Conservation (phyloP, 2,888 invertebrate genomes). For the Autographa gamma region DNA sequence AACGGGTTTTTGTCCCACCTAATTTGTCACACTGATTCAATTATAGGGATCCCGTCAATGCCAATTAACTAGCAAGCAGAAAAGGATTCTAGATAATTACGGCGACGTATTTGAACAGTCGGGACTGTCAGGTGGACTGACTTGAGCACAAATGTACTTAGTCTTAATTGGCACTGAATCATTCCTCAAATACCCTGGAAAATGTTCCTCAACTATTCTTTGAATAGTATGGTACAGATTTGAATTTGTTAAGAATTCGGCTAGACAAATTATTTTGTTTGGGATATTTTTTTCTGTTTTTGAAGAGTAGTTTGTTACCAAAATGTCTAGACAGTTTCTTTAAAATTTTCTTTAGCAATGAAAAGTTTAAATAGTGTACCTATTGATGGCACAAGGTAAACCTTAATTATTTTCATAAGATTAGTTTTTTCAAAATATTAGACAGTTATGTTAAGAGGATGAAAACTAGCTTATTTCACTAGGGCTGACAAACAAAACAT, state of each 20-base stretch:
- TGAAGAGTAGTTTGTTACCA: not conserved
- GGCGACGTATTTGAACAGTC: conserved; percentile 8
- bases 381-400: not conserved
- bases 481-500: conserved; percentile 6
- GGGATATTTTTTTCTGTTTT: not conserved
- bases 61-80: conserved; percentile 39
- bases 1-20: conserved; percentile 37
- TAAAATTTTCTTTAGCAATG: not conserved
- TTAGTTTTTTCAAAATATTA: no score
- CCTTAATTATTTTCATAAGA: no score
- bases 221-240: not conserved
- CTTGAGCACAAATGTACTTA: not conserved
- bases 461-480: not conserved
- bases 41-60: conserved; percentile 34
- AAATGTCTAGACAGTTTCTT: not conserved
- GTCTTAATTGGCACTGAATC: not conserved
- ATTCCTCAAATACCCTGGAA: not conserved
- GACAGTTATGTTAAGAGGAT: not conserved
- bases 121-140: not conserved
- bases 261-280: no score
- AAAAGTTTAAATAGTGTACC: not conserved
- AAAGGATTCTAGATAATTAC: conserved; percentile 18
- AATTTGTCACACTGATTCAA: conserved; percentile 51
- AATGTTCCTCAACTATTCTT: not conserved
- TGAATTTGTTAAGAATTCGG: no score